Percentiles rank a stretch among this genome's conserved stretches.
Evolutionary conservation across 2,888 invertebrate species (phyloP).

Genomic region (Dione vanillae): DNA sequence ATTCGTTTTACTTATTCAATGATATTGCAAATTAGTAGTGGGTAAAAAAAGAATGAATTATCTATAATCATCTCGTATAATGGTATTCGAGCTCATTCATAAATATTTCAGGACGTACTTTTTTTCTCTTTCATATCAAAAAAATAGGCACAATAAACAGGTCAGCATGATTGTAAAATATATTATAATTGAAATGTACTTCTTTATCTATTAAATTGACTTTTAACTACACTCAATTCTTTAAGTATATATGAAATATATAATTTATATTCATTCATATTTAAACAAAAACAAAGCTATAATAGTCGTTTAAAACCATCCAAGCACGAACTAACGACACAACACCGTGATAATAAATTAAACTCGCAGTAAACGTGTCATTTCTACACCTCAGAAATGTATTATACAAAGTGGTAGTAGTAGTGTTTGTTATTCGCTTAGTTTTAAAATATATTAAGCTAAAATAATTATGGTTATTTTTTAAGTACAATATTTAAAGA

Average conservation of each 20-base stretch:
- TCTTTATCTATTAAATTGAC: too few relatives aligned
- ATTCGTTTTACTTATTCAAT: slow-evolving; percentile 37
- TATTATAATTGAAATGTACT: too few relatives aligned
- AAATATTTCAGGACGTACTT: too few relatives aligned
- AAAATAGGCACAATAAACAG: too few relatives aligned
- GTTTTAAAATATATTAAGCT: background rate
- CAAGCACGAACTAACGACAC: slow-evolving; percentile 17
- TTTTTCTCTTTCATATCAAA: too few relatives aligned
- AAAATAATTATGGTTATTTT: too few relatives aligned
- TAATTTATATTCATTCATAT: background rate
- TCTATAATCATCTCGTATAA: background rate
- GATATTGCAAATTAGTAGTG: slow-evolving; percentile 19
- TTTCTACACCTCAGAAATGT: slow-evolving; percentile 5
- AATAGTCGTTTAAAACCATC: slow-evolving; percentile 5
- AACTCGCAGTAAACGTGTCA: slow-evolving; percentile 23
- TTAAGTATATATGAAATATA: background rate
- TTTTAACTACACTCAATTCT: too few relatives aligned
- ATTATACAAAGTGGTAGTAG: background rate
- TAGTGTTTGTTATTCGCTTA: background rate
- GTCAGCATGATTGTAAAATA: too few relatives aligned
- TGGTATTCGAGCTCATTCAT: too few relatives aligned
- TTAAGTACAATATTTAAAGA: too few relatives aligned
- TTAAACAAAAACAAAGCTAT: slow-evolving; percentile 1
- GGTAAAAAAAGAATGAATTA: background rate
- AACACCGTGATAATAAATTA: slow-evolving; percentile 24